phyloP scores from a whole-genome alignment of 2,888 invertebrate genomes.

The Trachelus troglodyta region DNA sequence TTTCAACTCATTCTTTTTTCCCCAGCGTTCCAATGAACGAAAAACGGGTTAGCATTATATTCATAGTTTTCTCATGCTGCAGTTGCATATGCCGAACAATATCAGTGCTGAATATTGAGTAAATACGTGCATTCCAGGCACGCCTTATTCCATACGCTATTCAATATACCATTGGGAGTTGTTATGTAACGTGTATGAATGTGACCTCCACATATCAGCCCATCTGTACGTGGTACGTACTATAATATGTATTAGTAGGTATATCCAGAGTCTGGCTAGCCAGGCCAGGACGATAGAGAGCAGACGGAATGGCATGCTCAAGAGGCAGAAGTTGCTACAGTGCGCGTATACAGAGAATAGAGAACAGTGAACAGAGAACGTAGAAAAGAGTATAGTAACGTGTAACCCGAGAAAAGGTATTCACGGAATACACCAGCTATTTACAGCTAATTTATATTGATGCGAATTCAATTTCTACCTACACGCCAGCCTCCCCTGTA shows the following conservation, averaged over 20 bases:
- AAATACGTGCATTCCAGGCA: slow-evolving; percentile 26
- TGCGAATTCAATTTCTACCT: slow-evolving; percentile 23
- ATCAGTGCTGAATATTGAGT: slow-evolving; percentile 22
- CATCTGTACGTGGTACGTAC: not conserved
- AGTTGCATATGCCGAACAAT: slow-evolving; percentile 4
- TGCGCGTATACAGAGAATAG: not conserved
- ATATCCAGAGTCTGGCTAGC: not conserved
- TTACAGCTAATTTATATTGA: slow-evolving; percentile 16
- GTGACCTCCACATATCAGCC: slow-evolving; percentile 1
- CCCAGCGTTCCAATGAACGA: not conserved
- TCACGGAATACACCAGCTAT: not conserved
- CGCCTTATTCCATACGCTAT: slow-evolving; percentile 32
- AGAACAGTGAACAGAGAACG: not conserved
- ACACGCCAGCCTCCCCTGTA: not conserved
- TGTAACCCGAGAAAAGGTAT: not conserved
- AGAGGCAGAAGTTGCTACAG: not conserved
- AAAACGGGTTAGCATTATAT: not conserved
- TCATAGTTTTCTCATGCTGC: slow-evolving; percentile 3
- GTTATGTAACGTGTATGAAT: slow-evolving; percentile 37
- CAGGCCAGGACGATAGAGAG: not conserved
- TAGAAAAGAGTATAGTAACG: not conserved
- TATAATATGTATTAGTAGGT: not conserved
- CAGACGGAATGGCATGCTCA: not conserved
- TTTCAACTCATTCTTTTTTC: not conserved
- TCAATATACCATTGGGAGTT: slow-evolving; percentile 39